Evolutionary conservation across 2,113 vertebrate species (phyloP), one percentile per base, ranked within the genome.

Genomic region (Apteryx owenii): DNA sequence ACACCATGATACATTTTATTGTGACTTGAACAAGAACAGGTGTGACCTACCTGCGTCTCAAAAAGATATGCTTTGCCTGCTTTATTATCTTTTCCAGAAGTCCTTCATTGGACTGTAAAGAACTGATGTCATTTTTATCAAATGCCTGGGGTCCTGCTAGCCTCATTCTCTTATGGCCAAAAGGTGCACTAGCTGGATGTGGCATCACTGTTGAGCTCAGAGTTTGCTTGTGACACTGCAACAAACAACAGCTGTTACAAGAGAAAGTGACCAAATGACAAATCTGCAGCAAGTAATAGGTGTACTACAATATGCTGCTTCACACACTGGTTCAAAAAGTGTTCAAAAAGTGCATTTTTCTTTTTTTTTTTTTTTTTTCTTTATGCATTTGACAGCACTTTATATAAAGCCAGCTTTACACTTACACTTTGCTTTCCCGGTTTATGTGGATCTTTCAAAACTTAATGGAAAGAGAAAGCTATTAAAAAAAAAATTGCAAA

Each of bases 31-130:
- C 20, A 89, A 81, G 86, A 83, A 23, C 1, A 85, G 22, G 46
- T 51, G 40, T 85, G 46, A 73, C 97, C 58, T 85, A 99, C 99
- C 99, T 99, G 98, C 99, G 98, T 29, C 99, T 98, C 76, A 99
- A 98, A 95, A 99, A 99, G 84, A 99, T 99, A 96, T 99, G 99
- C 65, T 99, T 99, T 92, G 99, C 99, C 96, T 99, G 99, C 94
- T 99, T 99, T 97, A 99, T 99, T 95, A 99, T 99, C 97, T 99
- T 99, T 97, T 99, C 99, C 96, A 99, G 98, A 65, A 99, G 99
- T 16, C 99, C 99, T 95, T 99, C 99, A 15, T 90, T 99, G 0
- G 99, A 98, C 94, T 99, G 99, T 91, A 99, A 88, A 60, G 97
- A 97, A 91, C 92, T 97, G 88, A 99, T 99, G 46, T 99, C 99